Evolutionary conservation across 1,140 invertebrate genomes (phyloP).

Genomic region (Bombus confusus): DNA sequence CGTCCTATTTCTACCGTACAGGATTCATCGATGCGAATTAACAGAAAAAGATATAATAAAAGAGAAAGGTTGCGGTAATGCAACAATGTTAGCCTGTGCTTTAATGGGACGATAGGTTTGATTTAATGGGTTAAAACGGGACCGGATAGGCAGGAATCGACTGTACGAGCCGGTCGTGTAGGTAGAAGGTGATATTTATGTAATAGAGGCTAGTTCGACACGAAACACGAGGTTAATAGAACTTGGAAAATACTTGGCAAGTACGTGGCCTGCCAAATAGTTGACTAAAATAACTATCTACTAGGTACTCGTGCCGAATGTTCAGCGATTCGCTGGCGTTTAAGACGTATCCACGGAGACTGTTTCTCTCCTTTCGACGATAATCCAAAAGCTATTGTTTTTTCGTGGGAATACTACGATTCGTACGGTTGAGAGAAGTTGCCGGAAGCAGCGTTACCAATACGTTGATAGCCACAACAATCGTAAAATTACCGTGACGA

Average conservation of each 20-base stretch:
- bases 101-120: too few species aligned
- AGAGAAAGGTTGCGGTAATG: too few species aligned
- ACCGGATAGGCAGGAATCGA: neutral
- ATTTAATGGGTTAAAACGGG: neutral
- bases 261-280: constrained; percentile 74
- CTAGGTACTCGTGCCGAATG: constrained; percentile 36
- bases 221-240: constrained; percentile 72
- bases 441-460: neutral
- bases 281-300: constrained; percentile 69
- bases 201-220: constrained; percentile 37
- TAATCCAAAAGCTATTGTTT: neutral
- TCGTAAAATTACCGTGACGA: constrained; percentile 12
- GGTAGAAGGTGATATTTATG: constrained; percentile 3
- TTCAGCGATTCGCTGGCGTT: constrained; percentile 14
- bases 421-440: too few species aligned
- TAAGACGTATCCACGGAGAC: neutral
- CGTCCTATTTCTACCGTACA: too few species aligned
- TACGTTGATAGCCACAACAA: neutral
- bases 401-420: neutral
- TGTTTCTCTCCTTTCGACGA: neutral
- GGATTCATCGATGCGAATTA: too few species aligned
- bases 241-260: constrained; percentile 71
- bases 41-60: too few species aligned
- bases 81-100: too few species aligned
- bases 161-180: neutral